Conservation (phyloP, 2,797 vertebrate species). For the Cuculus canorus region DNA sequence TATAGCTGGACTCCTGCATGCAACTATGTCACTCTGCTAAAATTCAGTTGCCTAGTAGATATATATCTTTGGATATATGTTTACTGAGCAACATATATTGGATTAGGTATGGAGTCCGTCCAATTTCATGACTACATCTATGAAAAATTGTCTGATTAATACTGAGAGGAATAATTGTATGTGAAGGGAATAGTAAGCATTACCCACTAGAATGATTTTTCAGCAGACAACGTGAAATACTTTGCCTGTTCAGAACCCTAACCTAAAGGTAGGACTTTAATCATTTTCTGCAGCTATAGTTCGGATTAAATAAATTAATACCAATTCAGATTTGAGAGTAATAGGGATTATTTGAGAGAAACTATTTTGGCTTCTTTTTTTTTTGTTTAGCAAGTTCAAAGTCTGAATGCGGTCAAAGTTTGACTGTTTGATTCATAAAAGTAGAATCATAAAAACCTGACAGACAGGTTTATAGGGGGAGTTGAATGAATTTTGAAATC, state of each 20-base stretch:
- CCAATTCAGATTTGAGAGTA: neutral
- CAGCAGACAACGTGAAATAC: slow-evolving; percentile 1
- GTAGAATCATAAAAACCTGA: neutral
- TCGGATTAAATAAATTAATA: neutral
- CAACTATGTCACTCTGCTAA: slow-evolving; percentile 6
- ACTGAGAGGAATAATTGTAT: slow-evolving; percentile 46
- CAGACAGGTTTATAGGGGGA: slow-evolving; percentile 10
- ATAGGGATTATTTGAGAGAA: neutral
- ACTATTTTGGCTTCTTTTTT: neutral
- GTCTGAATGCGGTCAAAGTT: neutral
- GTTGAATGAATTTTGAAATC: slow-evolving; percentile 13
- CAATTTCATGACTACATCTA: slow-evolving; percentile 30
- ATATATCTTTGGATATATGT: neutral
- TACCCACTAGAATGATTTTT: neutral
- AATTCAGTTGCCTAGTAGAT: slow-evolving; percentile 38
- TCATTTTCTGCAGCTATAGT: neutral
- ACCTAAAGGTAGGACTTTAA: neutral
- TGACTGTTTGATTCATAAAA: neutral
- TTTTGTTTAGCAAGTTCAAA: neutral
- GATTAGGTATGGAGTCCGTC: slow-evolving; percentile 33
- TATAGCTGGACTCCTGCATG: neutral
- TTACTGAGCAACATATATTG: slow-evolving; percentile 40
- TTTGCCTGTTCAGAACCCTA: neutral
- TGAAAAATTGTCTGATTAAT: slow-evolving; percentile 60
- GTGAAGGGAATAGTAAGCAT: slow-evolving; percentile 47